These are phyloP conservation scores for Corythaeola cristata DNA, from an alignment of 2,113 vertebrate genomes.

Conservation along the genomic window DNA sequence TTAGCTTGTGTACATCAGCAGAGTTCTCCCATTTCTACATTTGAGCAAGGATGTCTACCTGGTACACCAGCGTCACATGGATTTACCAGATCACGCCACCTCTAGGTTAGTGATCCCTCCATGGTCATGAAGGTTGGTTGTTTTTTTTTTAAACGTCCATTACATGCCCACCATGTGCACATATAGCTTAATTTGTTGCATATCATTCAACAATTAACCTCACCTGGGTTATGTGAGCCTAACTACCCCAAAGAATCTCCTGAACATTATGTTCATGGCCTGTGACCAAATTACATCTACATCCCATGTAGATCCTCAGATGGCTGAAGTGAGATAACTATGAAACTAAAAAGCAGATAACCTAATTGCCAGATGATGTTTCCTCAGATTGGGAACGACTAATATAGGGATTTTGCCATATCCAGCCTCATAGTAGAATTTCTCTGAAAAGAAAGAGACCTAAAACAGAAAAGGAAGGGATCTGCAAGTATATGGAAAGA, in stretches of 20 bases:
- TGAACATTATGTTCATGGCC: not conserved
- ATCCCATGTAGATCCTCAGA: not conserved
- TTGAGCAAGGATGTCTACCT: not conserved
- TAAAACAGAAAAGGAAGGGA: not conserved
- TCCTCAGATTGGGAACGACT: not conserved
- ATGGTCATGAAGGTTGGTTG: not conserved
- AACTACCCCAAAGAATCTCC: not conserved
- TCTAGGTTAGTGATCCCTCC: not conserved
- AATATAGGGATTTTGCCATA: not conserved
- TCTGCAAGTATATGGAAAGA: not conserved
- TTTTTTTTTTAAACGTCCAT: not conserved
- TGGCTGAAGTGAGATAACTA: not conserved
- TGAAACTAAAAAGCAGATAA: not conserved
- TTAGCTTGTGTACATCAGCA: not conserved
- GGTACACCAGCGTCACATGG: not conserved
- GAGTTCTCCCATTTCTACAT: not conserved
- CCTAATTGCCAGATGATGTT: not conserved
- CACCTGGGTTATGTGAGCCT: not conserved
- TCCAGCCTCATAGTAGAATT: not conserved
- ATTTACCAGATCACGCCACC: not conserved
- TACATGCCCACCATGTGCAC: not conserved
- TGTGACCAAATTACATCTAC: not conserved
- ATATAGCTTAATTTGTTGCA: not conserved
- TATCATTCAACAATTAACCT: not conserved
- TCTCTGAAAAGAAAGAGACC: not conserved